Conservation (phyloP, 2,797 vertebrate genomes). For the Manis pentadactyla region DNA sequence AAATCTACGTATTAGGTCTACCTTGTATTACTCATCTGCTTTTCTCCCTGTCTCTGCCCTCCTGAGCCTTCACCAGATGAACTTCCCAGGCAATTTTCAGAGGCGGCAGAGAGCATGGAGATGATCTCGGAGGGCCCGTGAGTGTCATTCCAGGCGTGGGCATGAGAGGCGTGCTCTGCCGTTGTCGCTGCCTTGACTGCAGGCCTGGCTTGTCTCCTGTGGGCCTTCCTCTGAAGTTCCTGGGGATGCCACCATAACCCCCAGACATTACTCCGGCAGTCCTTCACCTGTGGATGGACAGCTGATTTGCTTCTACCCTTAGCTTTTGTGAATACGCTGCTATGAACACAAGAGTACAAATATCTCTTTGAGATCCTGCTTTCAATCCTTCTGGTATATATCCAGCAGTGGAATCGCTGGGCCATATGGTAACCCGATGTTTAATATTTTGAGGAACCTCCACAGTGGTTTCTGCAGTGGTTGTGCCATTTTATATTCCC, state of each 20-base stretch:
- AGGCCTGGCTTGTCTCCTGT: neutral
- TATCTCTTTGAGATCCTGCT: neutral
- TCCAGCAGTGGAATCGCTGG: neutral
- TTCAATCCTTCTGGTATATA: neutral
- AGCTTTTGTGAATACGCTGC: neutral
- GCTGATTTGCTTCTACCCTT: neutral
- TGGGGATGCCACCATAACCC: neutral
- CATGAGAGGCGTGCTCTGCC: fast-evolving
- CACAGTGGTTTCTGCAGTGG: neutral
- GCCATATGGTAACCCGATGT: neutral
- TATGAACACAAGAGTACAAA: neutral
- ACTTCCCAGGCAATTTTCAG: neutral
- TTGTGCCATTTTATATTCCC: neutral
- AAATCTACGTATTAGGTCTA: neutral
- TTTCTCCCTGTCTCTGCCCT: neutral
- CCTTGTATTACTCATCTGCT: neutral
- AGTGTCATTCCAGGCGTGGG: neutral
- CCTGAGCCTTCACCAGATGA: neutral
- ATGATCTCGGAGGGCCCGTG: fast-evolving
- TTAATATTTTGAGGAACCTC: neutral
- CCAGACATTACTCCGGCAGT: neutral
- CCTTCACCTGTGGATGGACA: neutral
- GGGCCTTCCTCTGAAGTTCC: neutral
- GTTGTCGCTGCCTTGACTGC: fast-evolving
- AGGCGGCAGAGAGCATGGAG: neutral